These are phyloP conservation scores for Mesopsocus fuscifrons DNA, from an alignment of 2,888 invertebrate species.

Conservation along the genomic window DNA sequence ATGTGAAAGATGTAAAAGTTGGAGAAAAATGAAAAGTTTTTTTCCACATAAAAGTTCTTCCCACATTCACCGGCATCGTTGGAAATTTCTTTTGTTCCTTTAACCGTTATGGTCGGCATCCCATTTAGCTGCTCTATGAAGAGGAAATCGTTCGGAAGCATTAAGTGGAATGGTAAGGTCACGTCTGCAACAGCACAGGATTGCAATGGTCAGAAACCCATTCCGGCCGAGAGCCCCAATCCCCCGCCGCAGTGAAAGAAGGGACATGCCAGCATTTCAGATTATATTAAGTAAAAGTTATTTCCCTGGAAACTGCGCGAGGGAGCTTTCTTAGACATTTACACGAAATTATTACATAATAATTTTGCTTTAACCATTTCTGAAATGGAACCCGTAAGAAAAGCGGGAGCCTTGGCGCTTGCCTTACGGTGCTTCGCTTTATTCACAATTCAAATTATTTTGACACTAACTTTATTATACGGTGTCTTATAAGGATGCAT, in stretches of 20 bases:
- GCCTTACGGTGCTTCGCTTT: not conserved
- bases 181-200: not conserved
- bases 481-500: slow-evolving; percentile 9
- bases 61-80: no score
- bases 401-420: not conserved
- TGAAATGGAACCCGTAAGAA: slow-evolving; percentile 9
- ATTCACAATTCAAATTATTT: slow-evolving; percentile 8
- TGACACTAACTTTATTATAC: slow-evolving; percentile 10
- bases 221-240: not conserved
- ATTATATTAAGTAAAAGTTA: slow-evolving; percentile 11
- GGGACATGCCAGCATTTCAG: slow-evolving; percentile 3
- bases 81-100: no score
- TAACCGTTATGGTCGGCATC: no score
- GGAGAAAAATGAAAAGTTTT: no score
- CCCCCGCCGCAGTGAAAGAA: not conserved
- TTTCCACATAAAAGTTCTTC: no score
- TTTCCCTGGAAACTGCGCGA: slow-evolving; percentile 9
- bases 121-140: no score
- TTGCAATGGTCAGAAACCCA: not conserved
- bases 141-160: no score
- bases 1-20: no score
- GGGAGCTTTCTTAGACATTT: slow-evolving; percentile 10
- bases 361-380: slow-evolving; percentile 10
- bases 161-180: no score
- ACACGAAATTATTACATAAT: slow-evolving; percentile 10